These are phyloP conservation scores for Prostheceraeus crozeri DNA, from an alignment of 2,888 invertebrate species.

Conservation along the genomic window DNA sequence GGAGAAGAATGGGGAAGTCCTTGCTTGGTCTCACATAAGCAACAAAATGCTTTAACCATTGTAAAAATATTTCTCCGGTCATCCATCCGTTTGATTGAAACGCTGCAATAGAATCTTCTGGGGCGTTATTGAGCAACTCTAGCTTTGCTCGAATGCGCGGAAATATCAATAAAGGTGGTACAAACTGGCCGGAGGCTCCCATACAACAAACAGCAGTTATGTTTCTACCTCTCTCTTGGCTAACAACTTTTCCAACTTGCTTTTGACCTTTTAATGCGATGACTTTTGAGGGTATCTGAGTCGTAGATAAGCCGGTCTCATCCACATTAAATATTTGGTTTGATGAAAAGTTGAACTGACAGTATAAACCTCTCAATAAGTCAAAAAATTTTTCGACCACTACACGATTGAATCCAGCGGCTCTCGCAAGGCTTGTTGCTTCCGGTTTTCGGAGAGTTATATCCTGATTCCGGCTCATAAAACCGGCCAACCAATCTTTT, in stretches of 20 bases:
- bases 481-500: slow-evolving; percentile 24
- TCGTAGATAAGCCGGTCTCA: slow-evolving; percentile 42
- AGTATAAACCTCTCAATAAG: slow-evolving; percentile 38
- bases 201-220: slow-evolving; percentile 25
- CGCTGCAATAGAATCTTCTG: background rate
- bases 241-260: slow-evolving; percentile 17
- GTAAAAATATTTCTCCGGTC: slow-evolving; percentile 3
- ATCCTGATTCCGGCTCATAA: slow-evolving; percentile 23
- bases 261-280: slow-evolving; percentile 35
- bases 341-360: slow-evolving; percentile 38
- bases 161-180: slow-evolving; percentile 19
- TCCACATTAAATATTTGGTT: slow-evolving; percentile 40
- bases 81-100: slow-evolving; percentile 18
- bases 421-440: slow-evolving; percentile 41
- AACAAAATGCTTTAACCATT: slow-evolving; percentile 16
- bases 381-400: slow-evolving; percentile 40
- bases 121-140: slow-evolving; percentile 1
- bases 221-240: slow-evolving; percentile 14
- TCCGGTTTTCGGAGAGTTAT: slow-evolving; percentile 40
- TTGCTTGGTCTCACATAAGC: background rate
- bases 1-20: background rate
- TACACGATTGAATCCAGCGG: slow-evolving; percentile 41
- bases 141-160: slow-evolving; percentile 18
- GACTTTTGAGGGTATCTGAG: slow-evolving; percentile 38
- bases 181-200: background rate